Conservation (phyloP, 2,888 invertebrate genomes). For the Hydrotaea diabolus region DNA sequence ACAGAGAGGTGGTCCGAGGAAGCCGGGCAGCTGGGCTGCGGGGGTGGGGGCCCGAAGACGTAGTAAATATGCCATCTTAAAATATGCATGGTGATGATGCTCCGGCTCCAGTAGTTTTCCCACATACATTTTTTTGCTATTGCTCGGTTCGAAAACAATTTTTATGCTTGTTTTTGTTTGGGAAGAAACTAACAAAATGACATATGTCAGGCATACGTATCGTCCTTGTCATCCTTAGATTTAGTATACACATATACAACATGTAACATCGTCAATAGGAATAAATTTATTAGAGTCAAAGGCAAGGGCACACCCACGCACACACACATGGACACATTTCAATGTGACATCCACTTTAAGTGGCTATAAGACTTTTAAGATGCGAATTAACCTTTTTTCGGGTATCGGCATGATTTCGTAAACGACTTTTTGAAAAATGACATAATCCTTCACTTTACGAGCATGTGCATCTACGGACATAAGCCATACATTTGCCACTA, state of each 20-base stretch:
- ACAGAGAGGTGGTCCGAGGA: background rate
- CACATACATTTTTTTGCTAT: conserved; percentile 12
- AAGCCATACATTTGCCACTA: background rate
- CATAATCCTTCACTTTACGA: conserved; percentile 1
- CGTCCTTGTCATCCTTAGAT: conserved; percentile 43
- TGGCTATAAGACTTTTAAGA: conserved; percentile 21
- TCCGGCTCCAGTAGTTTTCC: conserved; percentile 17
- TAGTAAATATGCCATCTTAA: conserved; percentile 26
- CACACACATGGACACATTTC: background rate
- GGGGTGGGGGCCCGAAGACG: background rate
- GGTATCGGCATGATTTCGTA: background rate
- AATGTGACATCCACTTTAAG: conserved; percentile 4
- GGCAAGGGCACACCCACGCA: background rate
- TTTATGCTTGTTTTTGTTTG: background rate
- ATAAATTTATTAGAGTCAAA: conserved; percentile 7
- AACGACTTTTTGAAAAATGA: conserved; percentile 2
- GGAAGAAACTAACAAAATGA: conserved; percentile 42
- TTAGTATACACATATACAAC: conserved; percentile 22
- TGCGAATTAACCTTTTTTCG: conserved; percentile 20
- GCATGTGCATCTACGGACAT: background rate
- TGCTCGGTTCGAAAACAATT: conserved; percentile 15
- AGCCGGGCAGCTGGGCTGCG: background rate
- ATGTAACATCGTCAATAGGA: conserved; percentile 8
- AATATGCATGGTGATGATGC: conserved; percentile 35
- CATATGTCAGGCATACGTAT: conserved; percentile 52